Evolutionary conservation across 2,113 vertebrate genomes (phyloP), one percentile per base, ranked within the genome.

Genomic region (Mus pahari): DNA sequence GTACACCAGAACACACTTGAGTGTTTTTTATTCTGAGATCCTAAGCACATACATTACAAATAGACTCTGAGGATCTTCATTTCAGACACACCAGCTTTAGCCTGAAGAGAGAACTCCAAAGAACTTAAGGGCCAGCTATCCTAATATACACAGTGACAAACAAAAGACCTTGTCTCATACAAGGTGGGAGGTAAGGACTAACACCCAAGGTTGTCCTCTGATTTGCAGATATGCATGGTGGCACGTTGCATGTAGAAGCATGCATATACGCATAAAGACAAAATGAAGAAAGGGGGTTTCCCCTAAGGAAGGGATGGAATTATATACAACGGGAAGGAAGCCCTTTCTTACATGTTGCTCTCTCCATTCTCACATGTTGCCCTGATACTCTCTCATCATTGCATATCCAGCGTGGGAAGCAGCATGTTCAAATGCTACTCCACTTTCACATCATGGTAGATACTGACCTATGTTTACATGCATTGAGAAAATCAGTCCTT

Each of bases 331-430:
- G n/a, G n/a, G n/a, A 73, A 73, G 70, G 70, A 39, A 73, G 36
- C 7, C 70, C 70, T 73, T 39, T 9, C 19, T 73, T 73, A n/a
- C 70, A 22, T 10, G 17, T 73, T 91, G 24, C 7, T 90, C 73
- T 24, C 81, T 58, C 45, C 64, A 45, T 90, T 91, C 81, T 86
- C 14, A 88, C 92, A 36, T 88, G 58, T 26, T 95, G 4, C 81
- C 64, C 48, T 73, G 31, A 74, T 89, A 74, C 91, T 97, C 89
- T 92, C 97, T 92, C 93, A 62, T 92, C 91, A 96, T 94, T 96
- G 55, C 10, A 0, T 86, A 97, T 70, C 93, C 97, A 45, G 60
- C 39, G 62, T 75, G 96, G 64, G 16, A 97, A 95, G 95, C 88
- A 97, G 96, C n/a, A 19, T 90, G 60, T 22, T 50, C 48, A 87